Base-by-base conservation (phyloP, 64 coral and sea anemone species). In the Anthopleura sola region DNA sequence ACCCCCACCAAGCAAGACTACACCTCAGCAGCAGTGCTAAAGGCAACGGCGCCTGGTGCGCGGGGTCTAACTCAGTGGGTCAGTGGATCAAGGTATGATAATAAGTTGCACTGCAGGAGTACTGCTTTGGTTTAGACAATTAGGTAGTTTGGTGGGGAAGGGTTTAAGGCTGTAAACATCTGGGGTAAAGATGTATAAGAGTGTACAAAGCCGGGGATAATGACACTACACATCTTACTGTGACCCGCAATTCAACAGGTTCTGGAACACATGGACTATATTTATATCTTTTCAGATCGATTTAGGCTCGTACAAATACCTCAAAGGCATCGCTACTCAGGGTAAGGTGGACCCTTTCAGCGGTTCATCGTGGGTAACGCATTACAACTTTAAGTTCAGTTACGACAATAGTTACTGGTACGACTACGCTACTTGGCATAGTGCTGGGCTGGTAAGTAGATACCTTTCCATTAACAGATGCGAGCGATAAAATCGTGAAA, bases 21-120 rank as follows among this genome's bases (percentile, higher is more conserved):
- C 89, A 91, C 55, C 55, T 91, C 49, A 48, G 5, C 57, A 82
- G 60, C 37, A 91, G 54, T 40, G 74, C 84, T 38, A 28, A 55
- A 23, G 89, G 89, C 1, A 68, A 81, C 38, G 89, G 89, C 28
- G 89, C 89, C 9, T 91, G 89, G 89, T 91, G 89, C 37, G 83
- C 89, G 44, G 39, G 37, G 1, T 23, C 36, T 0, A 38, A 38
- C 31, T 2, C 36, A 79, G 11, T n/a, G 37, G 76, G 76, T 0
- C 15, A 79, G 44, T 79, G 44, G 36, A 44, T 79, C 6, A 79
- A 23, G 76, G 76, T 79, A n/a, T n/a, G n/a, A n/a, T n/a, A n/a
- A n/a, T n/a, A n/a, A n/a, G n/a, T n/a, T n/a, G n/a, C n/a, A n/a
- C n/a, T n/a, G n/a, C n/a, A n/a, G n/a, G n/a, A n/a, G n/a, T n/a